phyloP scores from a whole-genome alignment of 2,113 vertebrate genomes.

The Mus musculus region GRCm39 chr11:12455501-12456000 shows the following conservation, averaged over 20 bases:
- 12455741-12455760: background rate
- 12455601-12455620: background rate
- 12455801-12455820: background rate
- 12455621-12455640: background rate
- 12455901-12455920: conserved; percentile 1
- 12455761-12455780: background rate
- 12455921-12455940: background rate
- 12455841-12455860: too few relatives aligned
- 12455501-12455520: background rate
- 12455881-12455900: too few relatives aligned
- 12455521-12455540: background rate
- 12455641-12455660: background rate
- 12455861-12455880: too few relatives aligned
- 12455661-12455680: background rate
- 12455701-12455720: background rate
- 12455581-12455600: background rate
- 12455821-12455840: background rate
- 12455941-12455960: background rate
- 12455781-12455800: background rate
- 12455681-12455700: background rate
- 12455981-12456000: background rate
- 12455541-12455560: background rate
- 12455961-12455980: background rate
- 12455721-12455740: background rate
- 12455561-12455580: too few relatives aligned